Evolutionary conservation across 1,140 invertebrate species (phyloP).

Genomic region (Drosophila biarmipes): DNA sequence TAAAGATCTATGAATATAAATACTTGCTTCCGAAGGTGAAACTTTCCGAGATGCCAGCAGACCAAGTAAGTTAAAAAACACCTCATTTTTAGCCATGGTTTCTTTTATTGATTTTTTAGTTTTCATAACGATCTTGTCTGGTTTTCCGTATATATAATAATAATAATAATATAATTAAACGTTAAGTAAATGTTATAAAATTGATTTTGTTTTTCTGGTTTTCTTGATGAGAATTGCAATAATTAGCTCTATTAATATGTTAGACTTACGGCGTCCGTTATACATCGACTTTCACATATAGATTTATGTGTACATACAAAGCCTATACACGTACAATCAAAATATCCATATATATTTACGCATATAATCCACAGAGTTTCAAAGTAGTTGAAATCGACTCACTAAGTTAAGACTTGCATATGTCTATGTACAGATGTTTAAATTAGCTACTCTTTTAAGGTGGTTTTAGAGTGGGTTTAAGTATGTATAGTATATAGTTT

Average conservation of each 20-base stretch:
- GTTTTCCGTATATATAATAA: slow-evolving; percentile 51
- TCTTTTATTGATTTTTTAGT: slow-evolving; percentile 75
- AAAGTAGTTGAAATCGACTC: slow-evolving; percentile 32
- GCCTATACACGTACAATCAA: slow-evolving; percentile 38
- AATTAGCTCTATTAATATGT: slow-evolving; percentile 76
- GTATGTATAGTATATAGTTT: slow-evolving; percentile 45
- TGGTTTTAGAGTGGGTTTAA: slow-evolving; percentile 34
- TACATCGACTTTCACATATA: slow-evolving; percentile 10
- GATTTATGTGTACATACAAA: slow-evolving; percentile 27
- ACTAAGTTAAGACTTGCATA: slow-evolving; percentile 25
- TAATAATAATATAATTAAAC: slow-evolving; percentile 63
- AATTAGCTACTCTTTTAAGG: slow-evolving; percentile 43
- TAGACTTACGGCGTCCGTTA: slow-evolving; percentile 47
- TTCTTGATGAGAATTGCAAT: slow-evolving; percentile 69
- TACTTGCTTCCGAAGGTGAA: neutral
- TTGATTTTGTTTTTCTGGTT: slow-evolving; percentile 31
- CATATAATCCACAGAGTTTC: slow-evolving; percentile 37
- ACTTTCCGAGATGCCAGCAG: neutral
- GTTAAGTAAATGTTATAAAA: slow-evolving; percentile 82
- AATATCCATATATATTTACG: slow-evolving; percentile 30
- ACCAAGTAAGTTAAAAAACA: neutral
- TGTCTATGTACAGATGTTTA: slow-evolving; percentile 33
- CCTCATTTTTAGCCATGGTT: slow-evolving; percentile 56
- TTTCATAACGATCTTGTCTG: slow-evolving; percentile 69
- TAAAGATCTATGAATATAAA: neutral